Evolutionary conservation across 2,113 vertebrate genomes (phyloP).

Genomic region (Dromiciops gliroides): DNA sequence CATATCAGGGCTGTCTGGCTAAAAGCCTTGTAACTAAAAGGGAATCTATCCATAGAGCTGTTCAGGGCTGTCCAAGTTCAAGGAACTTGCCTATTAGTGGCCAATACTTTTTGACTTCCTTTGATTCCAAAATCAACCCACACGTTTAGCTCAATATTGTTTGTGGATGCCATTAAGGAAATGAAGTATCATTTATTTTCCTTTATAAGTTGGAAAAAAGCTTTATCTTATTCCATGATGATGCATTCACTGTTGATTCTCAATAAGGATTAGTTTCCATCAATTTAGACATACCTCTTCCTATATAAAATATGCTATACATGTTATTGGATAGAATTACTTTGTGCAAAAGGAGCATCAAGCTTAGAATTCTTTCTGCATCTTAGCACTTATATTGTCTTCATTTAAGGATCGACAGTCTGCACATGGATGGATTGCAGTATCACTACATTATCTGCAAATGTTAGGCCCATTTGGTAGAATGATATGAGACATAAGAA

Average conservation of each 20-base stretch:
- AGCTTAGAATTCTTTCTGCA: not conserved
- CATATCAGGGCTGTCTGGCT: constrained; percentile 64
- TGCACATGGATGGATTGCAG: not conserved
- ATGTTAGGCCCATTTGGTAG: not conserved
- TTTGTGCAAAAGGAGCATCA: constrained; percentile 1
- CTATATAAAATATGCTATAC: constrained; percentile 27
- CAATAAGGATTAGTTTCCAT: constrained; percentile 32
- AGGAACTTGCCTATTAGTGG: not conserved
- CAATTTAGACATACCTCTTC: constrained; percentile 32
- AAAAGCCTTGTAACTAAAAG: constrained; percentile 54
- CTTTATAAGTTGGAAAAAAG: constrained; percentile 45
- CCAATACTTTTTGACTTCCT: constrained; percentile 43
- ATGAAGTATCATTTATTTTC: constrained; percentile 23
- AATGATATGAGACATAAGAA: not conserved
- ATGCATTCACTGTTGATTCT: not conserved
- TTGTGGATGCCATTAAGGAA: constrained; percentile 21
- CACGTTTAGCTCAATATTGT: constrained; percentile 15
- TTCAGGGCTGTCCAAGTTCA: constrained; percentile 2
- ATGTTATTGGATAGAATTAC: not conserved
- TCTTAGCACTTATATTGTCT: not conserved
- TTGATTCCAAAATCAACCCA: constrained; percentile 44
- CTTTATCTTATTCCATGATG: constrained; percentile 38
- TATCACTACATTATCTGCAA: not conserved
- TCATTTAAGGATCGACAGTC: constrained; percentile 25
- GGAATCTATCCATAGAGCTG: constrained; percentile 14